Percentiles rank a stretch among this genome's conserved stretches.
Conservation (phyloP, 2,888 invertebrate genomes). For the Athetis lepigone region DNA sequence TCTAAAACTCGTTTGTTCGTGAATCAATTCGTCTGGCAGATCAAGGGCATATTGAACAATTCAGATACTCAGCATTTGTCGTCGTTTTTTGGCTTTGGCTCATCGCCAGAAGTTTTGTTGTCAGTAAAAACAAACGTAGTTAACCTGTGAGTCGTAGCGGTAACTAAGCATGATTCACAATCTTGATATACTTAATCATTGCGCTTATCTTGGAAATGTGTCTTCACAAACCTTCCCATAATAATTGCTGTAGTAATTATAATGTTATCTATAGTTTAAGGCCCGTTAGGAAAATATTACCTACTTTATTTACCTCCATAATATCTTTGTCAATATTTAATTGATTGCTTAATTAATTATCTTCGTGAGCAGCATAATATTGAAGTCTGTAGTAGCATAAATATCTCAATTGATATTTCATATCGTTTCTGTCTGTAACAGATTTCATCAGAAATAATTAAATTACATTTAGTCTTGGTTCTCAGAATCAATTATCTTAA, state of each 20-base stretch:
- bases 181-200: constrained; percentile 29
- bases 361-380: neutral
- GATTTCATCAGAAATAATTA: constrained; percentile 35
- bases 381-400: constrained; percentile 8
- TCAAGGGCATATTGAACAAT: constrained; percentile 58
- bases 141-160: constrained; percentile 43
- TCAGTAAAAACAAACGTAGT: constrained; percentile 44
- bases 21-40: constrained; percentile 60
- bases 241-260: constrained; percentile 11
- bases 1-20: constrained; percentile 57
- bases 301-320: neutral
- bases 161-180: constrained; percentile 46
- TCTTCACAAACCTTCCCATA: constrained; percentile 1
- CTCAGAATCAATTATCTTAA: constrained; percentile 34
- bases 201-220: constrained; percentile 16
- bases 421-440: constrained; percentile 10
- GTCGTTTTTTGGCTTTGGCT: constrained; percentile 52
- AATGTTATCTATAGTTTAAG: neutral
- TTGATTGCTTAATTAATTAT: neutral
- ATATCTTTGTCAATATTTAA: constrained; percentile 3
- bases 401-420: constrained; percentile 15
- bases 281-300: neutral
- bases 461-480: constrained; percentile 13
- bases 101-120: constrained; percentile 39
- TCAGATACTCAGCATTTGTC: constrained; percentile 44